Percentiles rank a stretch among this genome's conserved stretches.
phyloP scores from a whole-genome alignment of 2,113 vertebrate species.

The Cricetomys ansorgei region DNA sequence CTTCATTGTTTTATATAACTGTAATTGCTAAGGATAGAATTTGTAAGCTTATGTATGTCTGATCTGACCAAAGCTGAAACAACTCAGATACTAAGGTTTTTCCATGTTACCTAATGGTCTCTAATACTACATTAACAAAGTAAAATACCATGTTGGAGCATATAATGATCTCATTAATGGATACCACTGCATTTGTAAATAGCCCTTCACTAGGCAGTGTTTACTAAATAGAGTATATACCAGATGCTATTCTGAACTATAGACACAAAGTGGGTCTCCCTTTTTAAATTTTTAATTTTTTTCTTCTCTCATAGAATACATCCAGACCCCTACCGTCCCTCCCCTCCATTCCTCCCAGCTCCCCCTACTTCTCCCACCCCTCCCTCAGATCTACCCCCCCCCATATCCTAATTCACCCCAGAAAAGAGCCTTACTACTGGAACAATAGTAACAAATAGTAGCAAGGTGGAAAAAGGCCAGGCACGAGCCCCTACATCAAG shows the following conservation, averaged over 20 bases:
- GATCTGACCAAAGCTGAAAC: slow-evolving; percentile 18
- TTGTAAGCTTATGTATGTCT: not conserved
- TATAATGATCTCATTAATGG: not conserved
- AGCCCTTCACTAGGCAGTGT: not conserved
- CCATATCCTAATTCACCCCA: no score
- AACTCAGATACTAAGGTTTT: slow-evolving; percentile 42
- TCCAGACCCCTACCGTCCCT: no score
- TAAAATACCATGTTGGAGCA: slow-evolving; percentile 26
- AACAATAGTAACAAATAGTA: no score
- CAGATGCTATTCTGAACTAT: slow-evolving; percentile 29
- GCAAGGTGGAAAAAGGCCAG: no score
- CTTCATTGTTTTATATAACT: not conserved
- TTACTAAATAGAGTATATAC: slow-evolving; percentile 21
- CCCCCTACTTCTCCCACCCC: no score
- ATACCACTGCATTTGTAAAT: not conserved
- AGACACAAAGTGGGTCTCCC: not conserved
- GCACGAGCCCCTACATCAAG: no score
- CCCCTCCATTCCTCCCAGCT: no score
- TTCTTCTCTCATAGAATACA: no score
- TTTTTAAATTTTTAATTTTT: no score
- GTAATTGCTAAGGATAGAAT: slow-evolving; percentile 17
- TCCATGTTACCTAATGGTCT: not conserved
- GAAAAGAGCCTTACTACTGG: no score
- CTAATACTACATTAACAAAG: not conserved
- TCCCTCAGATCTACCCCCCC: no score